Evolutionary conservation across 35 echinoderm and acorn worm species (phyloP).

Genomic region (Ophiothrix spiculata): DNA sequence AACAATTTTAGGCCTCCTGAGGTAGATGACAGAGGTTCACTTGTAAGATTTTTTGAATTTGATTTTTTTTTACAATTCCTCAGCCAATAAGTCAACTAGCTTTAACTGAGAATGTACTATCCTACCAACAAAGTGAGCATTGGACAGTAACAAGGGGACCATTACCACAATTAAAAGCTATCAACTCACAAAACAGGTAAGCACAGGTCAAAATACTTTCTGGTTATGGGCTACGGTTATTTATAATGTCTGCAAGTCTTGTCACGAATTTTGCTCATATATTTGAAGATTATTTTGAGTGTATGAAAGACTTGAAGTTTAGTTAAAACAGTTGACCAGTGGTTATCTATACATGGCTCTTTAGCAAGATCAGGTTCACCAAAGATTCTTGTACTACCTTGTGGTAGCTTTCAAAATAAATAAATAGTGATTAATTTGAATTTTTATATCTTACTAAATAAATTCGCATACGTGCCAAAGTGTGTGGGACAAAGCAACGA

Average conservation of each 20-base stretch:
- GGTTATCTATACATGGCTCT: too few relatives aligned
- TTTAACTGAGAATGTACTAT: conserved; percentile 60
- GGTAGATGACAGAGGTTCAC: neutral
- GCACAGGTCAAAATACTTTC: neutral
- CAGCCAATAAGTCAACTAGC: conserved; percentile 67
- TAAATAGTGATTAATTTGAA: too few relatives aligned
- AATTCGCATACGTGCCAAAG: too few relatives aligned
- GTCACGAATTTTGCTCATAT: neutral
- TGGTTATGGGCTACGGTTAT: neutral
- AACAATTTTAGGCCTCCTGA: too few relatives aligned
- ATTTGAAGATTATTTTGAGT: neutral
- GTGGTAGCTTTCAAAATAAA: too few relatives aligned
- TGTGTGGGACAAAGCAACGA: too few relatives aligned
- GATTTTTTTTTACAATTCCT: neutral
- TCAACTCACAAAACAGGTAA: conserved; percentile 71
- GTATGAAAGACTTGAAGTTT: neutral
- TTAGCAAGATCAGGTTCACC: too few relatives aligned
- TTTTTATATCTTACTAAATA: too few relatives aligned
- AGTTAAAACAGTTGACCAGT: too few relatives aligned
- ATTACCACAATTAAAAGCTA: conserved; percentile 46
- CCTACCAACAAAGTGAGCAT: conserved; percentile 59
- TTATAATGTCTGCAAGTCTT: neutral
- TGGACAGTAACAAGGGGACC: conserved; percentile 52
- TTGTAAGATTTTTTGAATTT: neutral
- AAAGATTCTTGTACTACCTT: too few relatives aligned